phyloP scores from a whole-genome alignment of 1,140 invertebrate genomes.

The Diprion similis region DNA sequence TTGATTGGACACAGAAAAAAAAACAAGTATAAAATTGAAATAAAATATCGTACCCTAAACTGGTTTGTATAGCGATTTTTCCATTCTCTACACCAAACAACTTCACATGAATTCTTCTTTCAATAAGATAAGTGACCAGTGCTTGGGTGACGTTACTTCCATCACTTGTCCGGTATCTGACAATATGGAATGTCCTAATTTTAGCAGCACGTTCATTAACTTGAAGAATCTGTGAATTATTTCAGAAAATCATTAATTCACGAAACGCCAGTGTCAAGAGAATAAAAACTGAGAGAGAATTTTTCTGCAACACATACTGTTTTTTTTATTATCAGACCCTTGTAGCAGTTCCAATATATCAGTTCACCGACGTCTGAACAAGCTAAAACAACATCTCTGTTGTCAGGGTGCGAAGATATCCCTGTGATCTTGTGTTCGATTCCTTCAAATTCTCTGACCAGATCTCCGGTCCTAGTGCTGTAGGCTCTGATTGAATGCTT shows the following conservation, averaged over 20 bases:
- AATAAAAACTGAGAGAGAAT: conserved; percentile 38
- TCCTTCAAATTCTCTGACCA: conserved; percentile 62
- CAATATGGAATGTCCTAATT: conserved; percentile 54
- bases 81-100: conserved; percentile 51
- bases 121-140: conserved; percentile 41
- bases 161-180: conserved; percentile 38
- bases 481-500: conserved; percentile 66
- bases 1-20: no score
- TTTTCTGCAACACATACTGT: conserved; percentile 48
- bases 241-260: background rate
- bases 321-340: conserved; percentile 57
- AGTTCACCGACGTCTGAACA: conserved; percentile 64
- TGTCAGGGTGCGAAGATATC: conserved; percentile 56
- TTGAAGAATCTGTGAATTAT: conserved; percentile 41
- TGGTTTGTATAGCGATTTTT: conserved; percentile 26
- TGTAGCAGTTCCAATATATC: conserved; percentile 64
- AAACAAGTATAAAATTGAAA: no score
- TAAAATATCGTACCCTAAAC: conserved; percentile 19
- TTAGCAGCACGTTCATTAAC: conserved; percentile 33
- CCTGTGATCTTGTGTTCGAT: conserved; percentile 59
- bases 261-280: background rate
- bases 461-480: conserved; percentile 64
- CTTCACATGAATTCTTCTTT: conserved; percentile 41
- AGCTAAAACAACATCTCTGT: conserved; percentile 59
- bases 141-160: conserved; percentile 36